These are phyloP conservation scores for Styela plicata DNA, from an alignment of 23 tunicate species.

Conservation along the genomic window DNA sequence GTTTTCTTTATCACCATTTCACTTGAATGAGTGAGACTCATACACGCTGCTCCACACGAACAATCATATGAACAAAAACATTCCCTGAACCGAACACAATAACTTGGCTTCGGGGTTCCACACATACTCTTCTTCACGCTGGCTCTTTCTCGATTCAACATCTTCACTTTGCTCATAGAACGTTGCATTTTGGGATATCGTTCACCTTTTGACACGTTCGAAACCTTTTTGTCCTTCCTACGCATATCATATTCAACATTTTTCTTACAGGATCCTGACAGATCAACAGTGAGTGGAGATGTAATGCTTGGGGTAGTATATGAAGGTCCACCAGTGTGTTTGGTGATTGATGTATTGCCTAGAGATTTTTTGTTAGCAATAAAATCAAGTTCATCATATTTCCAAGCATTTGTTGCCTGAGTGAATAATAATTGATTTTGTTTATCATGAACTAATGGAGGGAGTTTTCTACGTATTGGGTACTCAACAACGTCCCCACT, in stretches of 20 bases:
- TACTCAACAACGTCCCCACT: not conserved
- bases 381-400: not conserved
- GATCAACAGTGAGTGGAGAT: not conserved
- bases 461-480: not conserved
- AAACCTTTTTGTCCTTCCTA: no score
- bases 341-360: not conserved
- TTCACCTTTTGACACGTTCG: not conserved
- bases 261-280: not conserved
- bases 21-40: no score
- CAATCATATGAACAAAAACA: constrained; percentile 3
- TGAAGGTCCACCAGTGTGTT: not conserved
- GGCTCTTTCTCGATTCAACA: not conserved
- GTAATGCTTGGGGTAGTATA: not conserved
- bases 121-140: not conserved
- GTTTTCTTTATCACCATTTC: no score
- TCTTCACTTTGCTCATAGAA: not conserved
- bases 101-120: not conserved
- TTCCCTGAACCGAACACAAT: constrained; percentile 14
- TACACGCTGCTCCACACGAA: not conserved
- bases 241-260: no score
- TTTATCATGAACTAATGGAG: not conserved
- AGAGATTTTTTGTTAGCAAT: not conserved
- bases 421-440: not conserved
- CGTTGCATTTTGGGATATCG: constrained; percentile 4
- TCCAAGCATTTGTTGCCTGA: not conserved